A percentile compares a stretch with the other conserved stretches of the same genome.
phyloP scores from a whole-genome alignment of 2,797 vertebrate genomes.

The Pipistrellus nathusii region DNA sequence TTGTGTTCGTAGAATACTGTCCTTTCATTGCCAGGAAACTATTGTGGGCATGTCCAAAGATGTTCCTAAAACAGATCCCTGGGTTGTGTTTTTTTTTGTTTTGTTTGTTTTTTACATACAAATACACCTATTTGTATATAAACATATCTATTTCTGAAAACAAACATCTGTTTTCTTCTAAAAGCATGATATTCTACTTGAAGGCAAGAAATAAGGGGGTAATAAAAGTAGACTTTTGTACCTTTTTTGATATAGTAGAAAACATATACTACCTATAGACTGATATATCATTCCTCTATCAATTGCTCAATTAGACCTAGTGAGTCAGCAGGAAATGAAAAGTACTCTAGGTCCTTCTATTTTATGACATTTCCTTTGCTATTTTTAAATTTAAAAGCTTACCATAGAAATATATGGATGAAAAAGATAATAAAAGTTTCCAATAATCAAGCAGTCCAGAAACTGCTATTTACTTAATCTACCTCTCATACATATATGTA shows the following conservation, averaged over 20 bases:
- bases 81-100: not conserved
- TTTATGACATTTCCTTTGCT: not conserved
- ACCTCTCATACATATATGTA: not conserved
- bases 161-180: not conserved
- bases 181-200: not conserved
- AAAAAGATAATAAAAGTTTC: not conserved
- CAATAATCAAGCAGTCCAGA: not conserved
- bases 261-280: not conserved
- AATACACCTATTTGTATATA: not conserved
- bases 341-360: not conserved
- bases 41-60: not conserved
- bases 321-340: not conserved
- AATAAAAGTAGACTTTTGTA: not conserved
- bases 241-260: not conserved
- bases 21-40: not conserved
- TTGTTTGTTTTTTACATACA: not conserved
- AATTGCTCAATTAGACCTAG: not conserved
- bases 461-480: not conserved
- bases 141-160: not conserved
- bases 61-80: not conserved
- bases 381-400: constrained; percentile 1
- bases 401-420: not conserved
- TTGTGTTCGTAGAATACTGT: not conserved
- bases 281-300: not conserved
- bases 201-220: not conserved